A percentile compares a stretch with the other conserved stretches of the same genome.
Conservation (phyloP, 2,888 invertebrate species). For the Caenorhabditis japonica region DNA sequence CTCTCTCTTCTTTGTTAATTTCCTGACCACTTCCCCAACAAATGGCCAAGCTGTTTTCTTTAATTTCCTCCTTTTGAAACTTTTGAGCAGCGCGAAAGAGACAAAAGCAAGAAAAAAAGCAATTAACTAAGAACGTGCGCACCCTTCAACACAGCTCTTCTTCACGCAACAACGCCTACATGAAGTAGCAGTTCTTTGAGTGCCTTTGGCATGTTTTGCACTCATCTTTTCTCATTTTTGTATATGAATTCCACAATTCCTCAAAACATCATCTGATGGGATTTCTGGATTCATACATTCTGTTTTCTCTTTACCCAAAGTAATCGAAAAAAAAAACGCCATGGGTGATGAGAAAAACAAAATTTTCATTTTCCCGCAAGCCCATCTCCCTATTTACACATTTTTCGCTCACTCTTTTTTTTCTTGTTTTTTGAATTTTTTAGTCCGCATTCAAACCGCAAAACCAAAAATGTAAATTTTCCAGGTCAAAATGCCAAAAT, state of each 20-base stretch:
- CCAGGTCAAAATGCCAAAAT: slow-evolving; percentile 54
- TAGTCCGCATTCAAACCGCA: not conserved
- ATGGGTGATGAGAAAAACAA: slow-evolving; percentile 23
- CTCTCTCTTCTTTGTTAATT: no score
- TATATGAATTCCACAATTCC: slow-evolving; percentile 2
- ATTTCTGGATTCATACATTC: slow-evolving; percentile 9
- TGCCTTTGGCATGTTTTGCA: slow-evolving; percentile 36
- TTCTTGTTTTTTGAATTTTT: not conserved
- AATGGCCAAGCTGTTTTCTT: no score
- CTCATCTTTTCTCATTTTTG: slow-evolving; percentile 1
- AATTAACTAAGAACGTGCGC: slow-evolving; percentile 43
- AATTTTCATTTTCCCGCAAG: slow-evolving; percentile 20
- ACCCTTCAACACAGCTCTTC: slow-evolving; percentile 22
- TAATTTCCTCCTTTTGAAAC: no score
- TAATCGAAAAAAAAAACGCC: not conserved
- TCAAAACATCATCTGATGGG: not conserved
- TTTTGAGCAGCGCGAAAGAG: slow-evolving; percentile 7
- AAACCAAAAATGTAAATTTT: not conserved
- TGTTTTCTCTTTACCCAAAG: not conserved
- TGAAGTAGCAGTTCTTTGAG: slow-evolving; percentile 44
- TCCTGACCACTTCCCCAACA: no score
- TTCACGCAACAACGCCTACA: slow-evolving; percentile 52
- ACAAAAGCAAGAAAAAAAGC: slow-evolving; percentile 27
- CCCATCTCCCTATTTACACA: slow-evolving; percentile 12
- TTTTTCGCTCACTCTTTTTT: not conserved